Percentiles rank a stretch among this genome's conserved stretches.
Conservation (phyloP, 2,113 vertebrate species). For the Lophius piscatorius region DNA sequence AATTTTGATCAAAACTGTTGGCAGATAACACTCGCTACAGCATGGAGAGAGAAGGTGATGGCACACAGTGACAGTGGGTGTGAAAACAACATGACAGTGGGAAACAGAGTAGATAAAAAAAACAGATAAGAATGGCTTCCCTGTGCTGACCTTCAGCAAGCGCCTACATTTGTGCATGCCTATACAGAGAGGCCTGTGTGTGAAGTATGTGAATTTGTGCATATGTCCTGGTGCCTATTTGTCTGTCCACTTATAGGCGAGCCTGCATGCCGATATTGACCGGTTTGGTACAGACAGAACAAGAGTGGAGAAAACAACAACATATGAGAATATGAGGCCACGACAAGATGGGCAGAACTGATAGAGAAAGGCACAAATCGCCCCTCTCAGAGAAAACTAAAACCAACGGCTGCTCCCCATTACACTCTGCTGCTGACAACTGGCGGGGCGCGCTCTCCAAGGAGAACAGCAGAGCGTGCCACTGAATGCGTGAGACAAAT, state of each 20-base stretch:
- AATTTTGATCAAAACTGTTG: constrained; percentile 49
- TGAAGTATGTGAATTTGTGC: constrained; percentile 42
- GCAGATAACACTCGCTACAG: constrained; percentile 57
- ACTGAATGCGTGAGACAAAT: constrained; percentile 80
- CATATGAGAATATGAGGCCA: not conserved
- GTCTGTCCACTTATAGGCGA: not conserved
- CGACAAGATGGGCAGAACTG: not conserved
- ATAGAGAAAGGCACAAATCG: constrained; percentile 5
- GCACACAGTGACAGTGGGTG: constrained; percentile 57
- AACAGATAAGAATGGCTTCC: constrained; percentile 68
- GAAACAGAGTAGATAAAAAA: constrained; percentile 59
- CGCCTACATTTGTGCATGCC: constrained; percentile 18
- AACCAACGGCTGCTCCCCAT: constrained; percentile 65
- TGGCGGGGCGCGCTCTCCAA: constrained; percentile 59
- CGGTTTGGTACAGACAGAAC: constrained; percentile 12
- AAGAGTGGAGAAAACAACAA: not conserved
- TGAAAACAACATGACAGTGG: constrained; percentile 65
- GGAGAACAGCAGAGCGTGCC: constrained; percentile 70
- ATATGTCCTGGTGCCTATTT: constrained; percentile 24
- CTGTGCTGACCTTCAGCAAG: constrained; percentile 70
- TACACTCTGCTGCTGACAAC: constrained; percentile 64
- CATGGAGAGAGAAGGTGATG: constrained; percentile 38
- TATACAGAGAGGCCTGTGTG: constrained; percentile 12
- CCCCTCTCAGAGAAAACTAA: constrained; percentile 57
- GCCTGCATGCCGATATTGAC: constrained; percentile 15